Conservation (phyloP, 1,140 invertebrate species). For the Campoletis sonorensis region DNA sequence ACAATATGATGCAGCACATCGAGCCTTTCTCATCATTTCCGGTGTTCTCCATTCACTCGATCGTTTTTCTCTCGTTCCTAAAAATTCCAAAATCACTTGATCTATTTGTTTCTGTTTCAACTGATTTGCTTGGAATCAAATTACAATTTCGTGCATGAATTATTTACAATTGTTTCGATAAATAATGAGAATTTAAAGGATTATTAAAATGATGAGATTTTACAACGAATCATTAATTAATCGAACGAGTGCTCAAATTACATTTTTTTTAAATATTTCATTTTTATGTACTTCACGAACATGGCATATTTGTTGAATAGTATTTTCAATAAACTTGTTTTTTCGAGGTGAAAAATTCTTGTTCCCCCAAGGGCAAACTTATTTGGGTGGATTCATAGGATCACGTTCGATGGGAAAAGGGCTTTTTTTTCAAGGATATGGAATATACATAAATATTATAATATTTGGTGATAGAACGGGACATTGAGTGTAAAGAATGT, state of each 20-base stretch:
- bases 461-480: slow-evolving; percentile 10
- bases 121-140: slow-evolving; percentile 7
- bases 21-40: not conserved
- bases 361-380: too few relatives aligned
- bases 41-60: not conserved
- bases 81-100: not conserved
- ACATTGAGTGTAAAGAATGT: slow-evolving; percentile 36
- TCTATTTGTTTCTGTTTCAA: slow-evolving; percentile 14
- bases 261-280: too few relatives aligned
- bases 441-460: slow-evolving; percentile 13
- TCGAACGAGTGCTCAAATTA: not conserved
- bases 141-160: slow-evolving; percentile 26
- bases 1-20: slow-evolving; percentile 38
- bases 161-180: not conserved
- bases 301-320: too few relatives aligned
- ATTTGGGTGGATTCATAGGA: not conserved
- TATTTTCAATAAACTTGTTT: too few relatives aligned
- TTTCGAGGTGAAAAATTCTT: too few relatives aligned
- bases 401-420: not conserved
- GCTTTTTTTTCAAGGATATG: not conserved
- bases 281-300: too few relatives aligned
- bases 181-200: too few relatives aligned
- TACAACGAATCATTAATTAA: too few relatives aligned
- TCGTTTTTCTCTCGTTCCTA: not conserved
- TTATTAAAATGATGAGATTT: too few relatives aligned